Base-by-base conservation (phyloP, 2,113 vertebrate genomes). In the Scomber scombrus region DNA sequence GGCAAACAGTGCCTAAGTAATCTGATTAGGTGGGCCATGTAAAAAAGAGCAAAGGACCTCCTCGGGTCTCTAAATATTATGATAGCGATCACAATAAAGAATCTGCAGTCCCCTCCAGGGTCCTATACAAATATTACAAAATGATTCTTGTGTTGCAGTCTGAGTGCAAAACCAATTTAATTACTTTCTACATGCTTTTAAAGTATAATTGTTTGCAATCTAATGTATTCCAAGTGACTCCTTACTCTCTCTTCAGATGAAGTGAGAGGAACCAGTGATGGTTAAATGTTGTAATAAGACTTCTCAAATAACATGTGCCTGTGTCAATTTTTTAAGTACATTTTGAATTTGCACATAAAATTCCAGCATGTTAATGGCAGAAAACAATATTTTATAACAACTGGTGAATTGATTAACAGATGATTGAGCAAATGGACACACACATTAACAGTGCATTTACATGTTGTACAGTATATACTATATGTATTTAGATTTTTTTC, bases 1-100 rank as follows among this genome's bases (percentile, higher is more conserved):
- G 88, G 81, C 87, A 91, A 89, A 92, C 67, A 58, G 66, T 47
- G 76, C 21, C 81, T 87, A 81, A 86, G 82, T 91, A 86, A 91
- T 93, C 78, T 88, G 81, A 93, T 92, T 91, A 91, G 82, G 71
- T 12, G 29, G 80, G 76, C 64, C 57, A 58, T 82, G 64, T 64
- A 67, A 88, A 86, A 88, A 88, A 73, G 55, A 83, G 77, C 75
- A 84, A 81, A 82, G 16, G 67, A 82, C 75, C 73, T 67, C 65
- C 77, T 76, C 19, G 8, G 72, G 75, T 80, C 54, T 81, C 34
- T 63, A 78, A 84, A 86, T 83, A 88, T 70, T 82, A 77, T 47
- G 63, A 75, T 51, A 54, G 61, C 51, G 75, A 70, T 64, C 10
- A 82, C 79, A 82, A 85, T 86, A 83, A 86, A 84, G 51, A 77